These are phyloP conservation scores for Zoanthus solanderi DNA, from an alignment of 92 coral and sea anemone genomes.

Conservation along the genomic window DNA sequence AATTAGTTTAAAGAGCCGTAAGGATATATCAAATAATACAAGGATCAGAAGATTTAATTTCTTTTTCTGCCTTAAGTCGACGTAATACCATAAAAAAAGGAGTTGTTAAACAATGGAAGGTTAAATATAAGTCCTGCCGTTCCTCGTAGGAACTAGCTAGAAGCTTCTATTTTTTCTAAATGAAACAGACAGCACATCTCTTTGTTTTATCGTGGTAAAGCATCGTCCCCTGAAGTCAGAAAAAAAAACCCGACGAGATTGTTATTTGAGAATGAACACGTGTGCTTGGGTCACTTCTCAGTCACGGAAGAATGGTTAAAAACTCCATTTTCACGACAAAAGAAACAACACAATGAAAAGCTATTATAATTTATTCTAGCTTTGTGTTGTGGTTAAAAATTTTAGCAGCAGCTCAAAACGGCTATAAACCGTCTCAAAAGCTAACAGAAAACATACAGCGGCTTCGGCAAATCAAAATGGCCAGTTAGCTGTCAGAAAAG, in stretches of 20 bases:
- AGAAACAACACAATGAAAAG: not conserved
- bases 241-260: not conserved
- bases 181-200: too few relatives aligned
- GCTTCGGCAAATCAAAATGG: not conserved
- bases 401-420: not conserved
- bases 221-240: not conserved
- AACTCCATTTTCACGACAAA: not conserved
- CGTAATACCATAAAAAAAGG: too few relatives aligned
- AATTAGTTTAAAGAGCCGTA: too few relatives aligned
- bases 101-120: too few relatives aligned
- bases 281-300: not conserved
- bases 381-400: not conserved
- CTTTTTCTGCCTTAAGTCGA: too few relatives aligned
- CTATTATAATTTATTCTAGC: not conserved
- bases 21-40: too few relatives aligned
- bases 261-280: not conserved
- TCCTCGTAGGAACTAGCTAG: too few relatives aligned
- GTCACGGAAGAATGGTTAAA: constrained; percentile 5
- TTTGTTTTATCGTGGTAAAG: not conserved
- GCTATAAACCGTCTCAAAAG: not conserved
- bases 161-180: too few relatives aligned
- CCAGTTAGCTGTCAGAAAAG: not conserved
- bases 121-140: too few relatives aligned
- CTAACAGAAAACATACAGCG: not conserved
- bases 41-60: too few relatives aligned